phyloP scores from a whole-genome alignment of 2,888 invertebrate genomes.

The Tholera decimalis region DNA sequence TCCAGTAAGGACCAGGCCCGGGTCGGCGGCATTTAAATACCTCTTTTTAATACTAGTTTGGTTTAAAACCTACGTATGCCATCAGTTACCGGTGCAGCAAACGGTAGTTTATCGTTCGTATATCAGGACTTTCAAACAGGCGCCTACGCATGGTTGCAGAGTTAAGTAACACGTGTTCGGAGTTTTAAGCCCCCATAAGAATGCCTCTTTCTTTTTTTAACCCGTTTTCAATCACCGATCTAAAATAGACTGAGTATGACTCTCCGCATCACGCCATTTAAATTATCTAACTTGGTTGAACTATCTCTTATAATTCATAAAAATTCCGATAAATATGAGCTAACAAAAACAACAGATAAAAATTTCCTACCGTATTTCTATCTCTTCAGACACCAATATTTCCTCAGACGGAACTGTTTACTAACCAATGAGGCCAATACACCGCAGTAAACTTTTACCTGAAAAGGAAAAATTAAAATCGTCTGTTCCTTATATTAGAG shows the following conservation, averaged over 20 bases:
- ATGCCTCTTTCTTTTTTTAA: neutral
- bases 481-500: neutral
- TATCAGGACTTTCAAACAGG: slow-evolving; percentile 31
- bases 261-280: neutral
- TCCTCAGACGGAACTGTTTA: neutral
- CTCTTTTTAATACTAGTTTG: neutral
- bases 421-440: slow-evolving; percentile 4
- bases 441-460: slow-evolving; percentile 9
- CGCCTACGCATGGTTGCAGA: slow-evolving; percentile 34
- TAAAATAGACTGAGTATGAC: neutral
- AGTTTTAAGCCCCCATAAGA: neutral
- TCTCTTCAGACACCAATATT: neutral
- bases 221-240: neutral
- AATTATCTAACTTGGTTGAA: too few species aligned
- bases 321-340: neutral
- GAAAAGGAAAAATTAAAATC: neutral
- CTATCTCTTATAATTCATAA: too few species aligned
- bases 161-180: neutral
- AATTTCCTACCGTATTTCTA: neutral
- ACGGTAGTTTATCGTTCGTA: slow-evolving; percentile 27
- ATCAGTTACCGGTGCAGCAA: slow-evolving; percentile 24
- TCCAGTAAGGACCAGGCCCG: too few species aligned
- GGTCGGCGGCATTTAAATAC: neutral
- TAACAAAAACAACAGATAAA: neutral
- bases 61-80: slow-evolving; percentile 8